A percentile compares a stretch with the other conserved stretches of the same genome.
phyloP scores from a whole-genome alignment of 2,888 invertebrate genomes.

The Cosmia trapezina region DNA sequence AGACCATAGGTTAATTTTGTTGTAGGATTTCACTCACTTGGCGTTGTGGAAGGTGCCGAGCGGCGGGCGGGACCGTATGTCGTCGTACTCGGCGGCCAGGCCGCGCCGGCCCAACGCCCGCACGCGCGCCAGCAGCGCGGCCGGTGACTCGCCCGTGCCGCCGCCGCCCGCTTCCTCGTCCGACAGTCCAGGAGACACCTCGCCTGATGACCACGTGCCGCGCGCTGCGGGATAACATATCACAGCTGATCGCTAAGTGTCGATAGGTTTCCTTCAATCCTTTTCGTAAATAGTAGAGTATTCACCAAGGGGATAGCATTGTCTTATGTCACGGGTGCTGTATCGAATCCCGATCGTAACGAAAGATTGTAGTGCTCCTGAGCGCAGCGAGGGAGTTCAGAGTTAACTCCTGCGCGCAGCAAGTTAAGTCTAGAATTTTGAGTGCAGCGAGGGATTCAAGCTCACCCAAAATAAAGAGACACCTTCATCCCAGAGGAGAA shows the following conservation, averaged over 20 bases:
- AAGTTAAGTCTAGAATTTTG: neutral
- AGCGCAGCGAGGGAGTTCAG: neutral
- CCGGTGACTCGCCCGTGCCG: slow-evolving; percentile 90
- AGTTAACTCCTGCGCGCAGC: too few relatives aligned
- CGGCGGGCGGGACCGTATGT: slow-evolving; percentile 95
- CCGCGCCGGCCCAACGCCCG: slow-evolving; percentile 95
- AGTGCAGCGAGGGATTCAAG: neutral
- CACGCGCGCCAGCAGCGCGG: slow-evolving; percentile 94
- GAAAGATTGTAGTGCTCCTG: neutral
- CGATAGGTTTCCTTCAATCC: neutral
- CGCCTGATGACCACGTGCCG: slow-evolving; percentile 88
- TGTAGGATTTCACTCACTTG: slow-evolving; percentile 17
- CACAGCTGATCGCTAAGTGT: neutral
- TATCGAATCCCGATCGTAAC: neutral
- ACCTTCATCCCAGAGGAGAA: too few relatives aligned
- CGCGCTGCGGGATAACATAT: slow-evolving; percentile 70
- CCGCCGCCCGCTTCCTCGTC: slow-evolving; percentile 96
- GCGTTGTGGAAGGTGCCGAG: slow-evolving; percentile 95
- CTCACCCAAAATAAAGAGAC: neutral
- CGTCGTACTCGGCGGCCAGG: slow-evolving; percentile 96
- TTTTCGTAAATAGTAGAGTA: neutral
- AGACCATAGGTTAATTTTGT: too few relatives aligned
- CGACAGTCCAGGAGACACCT: slow-evolving; percentile 95
- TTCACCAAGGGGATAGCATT: neutral
- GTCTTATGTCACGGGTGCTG: neutral